Conservation (phyloP, 2,888 invertebrate species). For the Malthinus flaveolus region DNA sequence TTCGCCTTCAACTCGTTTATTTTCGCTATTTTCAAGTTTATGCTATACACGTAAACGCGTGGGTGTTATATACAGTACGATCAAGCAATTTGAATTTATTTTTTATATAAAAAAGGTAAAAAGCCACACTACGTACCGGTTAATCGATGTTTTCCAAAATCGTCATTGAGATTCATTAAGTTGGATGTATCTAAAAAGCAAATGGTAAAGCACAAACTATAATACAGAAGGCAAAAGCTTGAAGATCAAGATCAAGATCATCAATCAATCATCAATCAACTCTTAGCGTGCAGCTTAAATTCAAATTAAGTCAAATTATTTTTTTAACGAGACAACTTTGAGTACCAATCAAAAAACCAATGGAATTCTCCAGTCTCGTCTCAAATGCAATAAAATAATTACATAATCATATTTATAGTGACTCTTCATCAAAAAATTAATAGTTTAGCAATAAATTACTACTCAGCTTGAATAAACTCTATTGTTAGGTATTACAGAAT, state of each 20-base stretch:
- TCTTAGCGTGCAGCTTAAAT: no score
- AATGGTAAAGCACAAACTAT: slow-evolving; percentile 9
- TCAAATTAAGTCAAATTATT: no score
- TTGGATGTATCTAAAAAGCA: slow-evolving; percentile 24
- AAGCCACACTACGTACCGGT: slow-evolving; percentile 43
- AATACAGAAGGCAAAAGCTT: not conserved
- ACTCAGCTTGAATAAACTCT: no score
- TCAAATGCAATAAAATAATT: no score
- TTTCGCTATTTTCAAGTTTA: not conserved
- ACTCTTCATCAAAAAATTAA: no score
- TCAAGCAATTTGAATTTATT: slow-evolving; percentile 5
- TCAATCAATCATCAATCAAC: not conserved
- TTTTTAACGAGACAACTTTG: no score
- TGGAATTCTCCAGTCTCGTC: no score
- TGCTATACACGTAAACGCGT: not conserved
- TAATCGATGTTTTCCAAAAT: slow-evolving; percentile 47
- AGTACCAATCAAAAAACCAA: no score
- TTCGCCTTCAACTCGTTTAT: slow-evolving; percentile 1
- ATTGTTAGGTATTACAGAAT: no score
- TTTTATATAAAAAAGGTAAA: not conserved
- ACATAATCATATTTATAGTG: no score
- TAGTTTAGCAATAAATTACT: no score
- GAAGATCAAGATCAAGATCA: no score
- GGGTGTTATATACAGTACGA: not conserved
- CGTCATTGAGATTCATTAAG: slow-evolving; percentile 43